These are phyloP conservation scores for Agonum fuliginosum DNA, from an alignment of 2,888 invertebrate species.

Conservation along the genomic window DNA sequence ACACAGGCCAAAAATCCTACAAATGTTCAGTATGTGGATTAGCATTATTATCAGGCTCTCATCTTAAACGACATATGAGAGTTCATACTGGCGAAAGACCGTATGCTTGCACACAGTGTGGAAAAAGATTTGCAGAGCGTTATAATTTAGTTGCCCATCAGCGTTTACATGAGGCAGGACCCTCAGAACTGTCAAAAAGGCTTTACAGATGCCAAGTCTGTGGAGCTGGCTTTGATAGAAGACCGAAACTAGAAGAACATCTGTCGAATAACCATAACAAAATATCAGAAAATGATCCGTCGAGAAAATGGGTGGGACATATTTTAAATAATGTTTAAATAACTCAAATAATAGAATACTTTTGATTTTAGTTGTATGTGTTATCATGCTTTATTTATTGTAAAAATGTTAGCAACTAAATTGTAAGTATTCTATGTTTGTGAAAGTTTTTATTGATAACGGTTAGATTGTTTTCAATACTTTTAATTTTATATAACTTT, in stretches of 20 bases:
- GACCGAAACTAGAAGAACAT: slow-evolving; percentile 68
- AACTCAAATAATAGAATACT: slow-evolving; percentile 10
- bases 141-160: slow-evolving; percentile 70
- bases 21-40: slow-evolving; percentile 78
- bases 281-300: slow-evolving; percentile 62
- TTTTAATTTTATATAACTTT: slow-evolving; percentile 26
- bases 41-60: slow-evolving; percentile 79
- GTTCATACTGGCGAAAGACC: slow-evolving; percentile 80
- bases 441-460: not conserved
- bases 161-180: slow-evolving; percentile 65
- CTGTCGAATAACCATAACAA: slow-evolving; percentile 66
- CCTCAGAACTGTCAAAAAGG: slow-evolving; percentile 47
- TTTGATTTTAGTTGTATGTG: slow-evolving; percentile 16
- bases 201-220: slow-evolving; percentile 66
- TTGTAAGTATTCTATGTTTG: slow-evolving; percentile 2
- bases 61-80: slow-evolving; percentile 80
- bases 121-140: slow-evolving; percentile 78
- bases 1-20: slow-evolving; percentile 78
- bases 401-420: slow-evolving; percentile 12
- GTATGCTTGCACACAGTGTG: slow-evolving; percentile 76
- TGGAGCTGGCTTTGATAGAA: slow-evolving; percentile 66
- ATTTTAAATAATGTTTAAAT: slow-evolving; percentile 51
- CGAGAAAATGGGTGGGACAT: slow-evolving; percentile 63
- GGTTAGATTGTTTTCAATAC: slow-evolving; percentile 11
- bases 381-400: slow-evolving; percentile 5